Base-by-base conservation (phyloP, 2,113 vertebrate genomes). In the Oryzias melastigma region DNA sequence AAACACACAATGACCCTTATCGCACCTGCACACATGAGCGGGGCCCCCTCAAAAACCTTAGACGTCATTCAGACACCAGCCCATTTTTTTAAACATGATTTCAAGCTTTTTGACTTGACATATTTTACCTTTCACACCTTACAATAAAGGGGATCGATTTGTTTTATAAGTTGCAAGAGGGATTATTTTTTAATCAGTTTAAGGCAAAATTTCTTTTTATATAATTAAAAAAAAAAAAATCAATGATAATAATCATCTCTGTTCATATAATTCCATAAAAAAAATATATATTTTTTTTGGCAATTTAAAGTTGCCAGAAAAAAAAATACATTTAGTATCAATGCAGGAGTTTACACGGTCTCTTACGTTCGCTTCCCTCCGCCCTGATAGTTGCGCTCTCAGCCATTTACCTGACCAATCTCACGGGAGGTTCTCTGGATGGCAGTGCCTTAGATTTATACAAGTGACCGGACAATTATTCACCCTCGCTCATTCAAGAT, bases 371-470 rank as follows among this genome's bases (percentile, higher is more conserved):
- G 75, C 75, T 65, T 81, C 71, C 66, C 35, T 54, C 20, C 56
- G 74, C 75, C 68, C 47, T 55, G 47, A 55, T 20, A 62, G 56
- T 62, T 75, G 78, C 65, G 82, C 87, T 86, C 83, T 80, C 62
- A 77, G 55, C 59, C 66, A 77, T 83, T 85, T 82, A 68, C 68
- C 64, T 71, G 68, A 56, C 70, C 57, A 58, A 73, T 80, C 78
- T 83, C 75, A 52, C 4, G 80, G 83, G 80, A 79, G 74, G 64
- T 64, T 64, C 80, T 68, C 61, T 47, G 72, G 62, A 80, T 80
- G 69, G 82, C 81, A 81, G 68, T 59, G 71, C 52, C 27, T 71
- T 72, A 84, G 90, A 92, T 92, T 90, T 91, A 92, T 91, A 82
- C 68, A 51, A 4, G 53, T 22, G 62, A 60, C 75, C 72, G 53